phyloP scores from a whole-genome alignment of 2,888 invertebrate species.

The Alentia gelatinosa region DNA sequence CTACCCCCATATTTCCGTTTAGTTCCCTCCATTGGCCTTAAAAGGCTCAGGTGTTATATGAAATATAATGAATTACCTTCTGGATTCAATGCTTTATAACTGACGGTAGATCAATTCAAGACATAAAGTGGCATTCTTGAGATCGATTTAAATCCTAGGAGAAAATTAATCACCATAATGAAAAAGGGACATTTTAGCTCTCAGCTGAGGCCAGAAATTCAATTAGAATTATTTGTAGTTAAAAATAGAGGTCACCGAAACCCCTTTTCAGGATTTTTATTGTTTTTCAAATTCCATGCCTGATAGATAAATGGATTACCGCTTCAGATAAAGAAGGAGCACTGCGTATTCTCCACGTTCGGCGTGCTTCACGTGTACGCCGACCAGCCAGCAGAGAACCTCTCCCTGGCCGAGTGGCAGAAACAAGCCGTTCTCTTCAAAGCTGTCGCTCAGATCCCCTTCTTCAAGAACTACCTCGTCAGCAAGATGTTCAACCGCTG shows the following conservation, averaged over 20 bases:
- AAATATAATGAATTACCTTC: too few relatives aligned
- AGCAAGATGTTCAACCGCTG: slow-evolving; percentile 78
- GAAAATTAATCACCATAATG: too few relatives aligned
- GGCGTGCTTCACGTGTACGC: slow-evolving; percentile 78
- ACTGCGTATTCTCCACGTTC: slow-evolving; percentile 80
- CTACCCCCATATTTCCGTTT: too few relatives aligned
- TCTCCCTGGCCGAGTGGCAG: slow-evolving; percentile 78
- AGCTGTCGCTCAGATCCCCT: slow-evolving; percentile 76
- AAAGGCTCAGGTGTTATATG: too few relatives aligned
- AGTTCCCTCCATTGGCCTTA: too few relatives aligned
- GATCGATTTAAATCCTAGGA: too few relatives aligned
- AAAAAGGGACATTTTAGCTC: too few relatives aligned
- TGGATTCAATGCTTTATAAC: too few relatives aligned
- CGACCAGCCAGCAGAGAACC: slow-evolving; percentile 74
- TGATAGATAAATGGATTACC: too few relatives aligned
- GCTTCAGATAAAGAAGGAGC: slow-evolving; percentile 73
- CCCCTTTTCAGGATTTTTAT: not conserved
- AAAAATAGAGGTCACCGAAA: not conserved
- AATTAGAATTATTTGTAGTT: not conserved
- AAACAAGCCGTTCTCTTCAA: slow-evolving; percentile 78
- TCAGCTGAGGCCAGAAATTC: too few relatives aligned
- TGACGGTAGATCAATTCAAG: too few relatives aligned
- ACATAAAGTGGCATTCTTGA: too few relatives aligned
- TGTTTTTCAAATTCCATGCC: not conserved
- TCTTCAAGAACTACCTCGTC: slow-evolving; percentile 78